Evolutionary conservation across 92 coral and sea anemone species (phyloP), one percentile per base, ranked within the genome.

Genomic region (Epizoanthus rinbou): DNA sequence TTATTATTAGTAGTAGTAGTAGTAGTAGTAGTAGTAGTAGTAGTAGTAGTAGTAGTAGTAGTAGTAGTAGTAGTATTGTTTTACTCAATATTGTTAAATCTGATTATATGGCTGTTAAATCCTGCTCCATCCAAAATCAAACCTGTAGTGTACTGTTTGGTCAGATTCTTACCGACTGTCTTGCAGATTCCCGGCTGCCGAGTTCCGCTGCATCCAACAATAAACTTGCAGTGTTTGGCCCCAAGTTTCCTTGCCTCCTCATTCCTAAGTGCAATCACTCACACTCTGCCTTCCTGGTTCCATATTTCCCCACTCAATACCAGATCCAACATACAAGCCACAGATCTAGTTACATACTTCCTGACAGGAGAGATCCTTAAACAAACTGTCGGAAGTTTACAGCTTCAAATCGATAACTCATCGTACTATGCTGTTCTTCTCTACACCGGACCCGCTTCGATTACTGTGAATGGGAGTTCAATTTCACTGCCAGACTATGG

Each of bases 241-340:
- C 65, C 86, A 1, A 87, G 86, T 16, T 85, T 69, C 13, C 23
- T 89, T 11, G 97, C 76, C 57, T 60, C 87, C 35, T 76, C 84
- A 19, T 93, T 91, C 72, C 75, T 88, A 16, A 72, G 80, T 43
- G 68, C 93, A 28, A 33, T 87, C 39, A 78, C 18, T 3, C 66
- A 65, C 18, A 88, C 89, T 66, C 80, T 91, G 45, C 97, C 97
- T 3, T 28, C 76, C n/a, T 93, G 97, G 97, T 82, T 93, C 39
- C 33, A 58, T 3, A 56, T 93, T 23, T 57, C 80, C 5, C 82
- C 91, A 0, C 57, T 75, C 3, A 73, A 85, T 58, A 65, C 59
- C 3, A 43, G 74, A 13, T 66, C 83, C 1, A 24, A 47, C 19
- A 3, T 58, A 19, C 64, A 66, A 19, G n/a, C 86, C n/a, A 80